Base-by-base conservation (phyloP, 2,797 vertebrate genomes). In the Protonibea diacanthus region DNA sequence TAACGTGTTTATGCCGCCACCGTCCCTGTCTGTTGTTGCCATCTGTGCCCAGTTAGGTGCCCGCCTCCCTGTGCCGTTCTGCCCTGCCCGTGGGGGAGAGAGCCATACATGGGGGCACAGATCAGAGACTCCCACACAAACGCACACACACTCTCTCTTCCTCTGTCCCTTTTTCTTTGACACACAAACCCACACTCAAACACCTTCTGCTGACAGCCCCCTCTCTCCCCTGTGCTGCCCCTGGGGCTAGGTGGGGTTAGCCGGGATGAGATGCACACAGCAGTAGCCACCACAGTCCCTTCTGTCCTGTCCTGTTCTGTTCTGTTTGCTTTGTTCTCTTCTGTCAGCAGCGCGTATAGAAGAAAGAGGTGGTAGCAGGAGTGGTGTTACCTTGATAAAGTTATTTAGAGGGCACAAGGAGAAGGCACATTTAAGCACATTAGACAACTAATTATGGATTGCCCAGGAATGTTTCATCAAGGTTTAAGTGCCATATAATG, bases 31-130 rank as follows among this genome's bases (percentile, higher is more conserved):
- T 92, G 91, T 88, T 17, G 86, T 71, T 86, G 86, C 93, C 93
- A 94, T 94, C 93, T 94, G 93, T 88, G 89, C 91, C 83, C 91
- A 82, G 93, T 91, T 90, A 94, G 93, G 88, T 87, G 89, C 86
- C 89, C 51, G 82, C 90, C 83, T 91, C 88, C 91, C 89, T 73
- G 84, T 49, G 88, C 72, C 29, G 78, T 73, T 86, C 85, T 93
- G 91, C 90, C 89, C 91, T 91, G 90, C 90, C 92, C 78, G 76
- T 42, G 52, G 90, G 92, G 89, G 66, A 85, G 71, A 84, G 65
- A 87, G 81, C 76, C 78, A 74, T 85, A 84, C 82, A 86, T 3
- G 77, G 88, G 88, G 86, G 77, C 84, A 86, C 69, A 86, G 90
- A 89, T 89, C 86, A 84, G 52, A 88, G 72, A 86, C 89, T 78